Conservation (phyloP, 2,888 invertebrate species). For the Dusona sp. region DNA sequence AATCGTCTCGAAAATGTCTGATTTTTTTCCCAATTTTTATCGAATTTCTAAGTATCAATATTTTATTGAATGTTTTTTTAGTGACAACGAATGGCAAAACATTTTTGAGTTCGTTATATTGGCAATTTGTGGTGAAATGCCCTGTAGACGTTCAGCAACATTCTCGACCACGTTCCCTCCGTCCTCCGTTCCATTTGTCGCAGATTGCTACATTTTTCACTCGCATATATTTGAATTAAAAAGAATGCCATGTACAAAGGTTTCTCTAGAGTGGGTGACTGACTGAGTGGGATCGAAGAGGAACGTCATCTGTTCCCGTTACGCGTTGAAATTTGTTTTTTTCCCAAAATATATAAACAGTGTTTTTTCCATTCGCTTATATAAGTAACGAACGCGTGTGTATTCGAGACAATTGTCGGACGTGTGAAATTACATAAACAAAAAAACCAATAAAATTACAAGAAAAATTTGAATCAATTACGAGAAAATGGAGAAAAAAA, state of each 20-base stretch:
- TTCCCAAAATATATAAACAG: background rate
- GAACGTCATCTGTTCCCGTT: conserved; percentile 13
- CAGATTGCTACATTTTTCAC: conserved; percentile 30
- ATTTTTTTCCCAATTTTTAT: no score
- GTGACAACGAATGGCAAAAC: background rate
- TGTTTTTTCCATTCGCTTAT: background rate
- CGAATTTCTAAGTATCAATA: no score
- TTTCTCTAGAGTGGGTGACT: background rate
- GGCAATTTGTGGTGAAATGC: background rate
- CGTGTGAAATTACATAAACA: no score
- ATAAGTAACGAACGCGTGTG: conserved; percentile 13
- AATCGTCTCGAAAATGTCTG: background rate
- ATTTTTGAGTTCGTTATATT: background rate
- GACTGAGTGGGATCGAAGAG: no score
- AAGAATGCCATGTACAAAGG: conserved; percentile 19
- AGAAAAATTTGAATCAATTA: background rate
- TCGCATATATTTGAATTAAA: conserved; percentile 23
- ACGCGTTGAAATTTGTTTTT: conserved; percentile 2
- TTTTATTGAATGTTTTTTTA: background rate
- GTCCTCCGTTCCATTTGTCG: conserved; percentile 1
- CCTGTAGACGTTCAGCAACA: background rate
- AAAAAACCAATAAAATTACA: no score
- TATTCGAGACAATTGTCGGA: background rate
- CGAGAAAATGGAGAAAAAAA: background rate
- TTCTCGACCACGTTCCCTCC: conserved; percentile 1